Base-by-base conservation (phyloP, 2,888 invertebrate species). In the Cantharis nigra region DNA sequence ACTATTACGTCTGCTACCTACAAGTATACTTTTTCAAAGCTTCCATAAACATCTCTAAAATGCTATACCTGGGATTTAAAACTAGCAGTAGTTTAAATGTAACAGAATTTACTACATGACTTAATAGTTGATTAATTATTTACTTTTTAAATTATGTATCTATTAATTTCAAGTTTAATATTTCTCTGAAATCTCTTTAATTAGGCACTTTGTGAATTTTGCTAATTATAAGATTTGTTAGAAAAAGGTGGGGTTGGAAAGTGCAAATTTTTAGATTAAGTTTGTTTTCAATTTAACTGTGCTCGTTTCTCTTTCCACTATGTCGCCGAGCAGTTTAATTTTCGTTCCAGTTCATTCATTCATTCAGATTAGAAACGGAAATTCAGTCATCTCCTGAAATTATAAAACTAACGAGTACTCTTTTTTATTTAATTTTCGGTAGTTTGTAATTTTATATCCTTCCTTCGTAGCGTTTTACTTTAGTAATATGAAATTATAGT, bases 231-330 rank as follows among this genome's bases (percentile, higher is more conserved):
- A 69, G 63, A 77, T 67, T 72, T 70, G 62, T 62, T 33, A 63
- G 74, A 67, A 74, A 71, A 77, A 77, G 77, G 74, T 77, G 69
- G 69, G 63, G 74, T 77, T 72, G 71, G 74, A 77, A 74, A 77
- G 74, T 74, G 77, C 69, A 77, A 77, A 74, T 77, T 77, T 77
- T 77, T 77, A 74, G 77, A 77, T 77, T 74, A 72, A 74, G 77
- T 77, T 77, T 77, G 74, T 75, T 77, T 77, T 75, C 77, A 77
- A 77, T 77, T 77, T 71, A 71, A 71, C 64, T 49, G 63, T 67
- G 74, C 65, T 63, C 70, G 71, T 74, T 74, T 70, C 77, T 71
- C 77, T 74, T 65, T 71, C 71, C 71, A 74, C 69, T 67, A 69
- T 69, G 70, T 74, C 77, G 77, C 14, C 72, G 30, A 49, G 70